Base-by-base conservation (phyloP, 1,140 invertebrate genomes). In the Nymphalis io region DNA sequence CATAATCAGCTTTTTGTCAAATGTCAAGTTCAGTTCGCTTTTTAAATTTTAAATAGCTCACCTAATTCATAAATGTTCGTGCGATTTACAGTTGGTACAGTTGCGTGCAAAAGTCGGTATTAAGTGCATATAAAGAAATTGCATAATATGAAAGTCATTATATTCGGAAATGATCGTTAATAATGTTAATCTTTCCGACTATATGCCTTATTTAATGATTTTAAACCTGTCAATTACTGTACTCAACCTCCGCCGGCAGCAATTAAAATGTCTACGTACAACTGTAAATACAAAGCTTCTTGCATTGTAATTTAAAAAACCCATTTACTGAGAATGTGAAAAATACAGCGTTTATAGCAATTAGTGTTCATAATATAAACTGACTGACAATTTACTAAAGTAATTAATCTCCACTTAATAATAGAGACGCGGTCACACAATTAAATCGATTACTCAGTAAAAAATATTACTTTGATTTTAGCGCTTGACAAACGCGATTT, bases 1-100 rank as follows among this genome's bases (percentile, higher is more conserved):
- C 86, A 88, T 91, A 90, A 91, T 90, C 89, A 91, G 88, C 89
- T 91, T 91, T 88, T 90, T 90, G 89, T 91, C 88, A 91, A 91
- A 88, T 76, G 87, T 89, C 88, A 91, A 86, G 80, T 80, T 81
- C 78, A 70, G 80, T 84, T 85, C 81, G 82, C 81, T 83, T 88
- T 89, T 89, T 82, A 85, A 90, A 85, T 70, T 87, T 88, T 82
- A 77, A 90, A 90, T 87, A 84, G 84, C 81, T 83, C 82, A 85
- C 70, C 77, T 80, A 77, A 71, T 72, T 74, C 63, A 61, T 70
- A 66, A 73, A 73, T 72, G 69, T 70, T 63, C 53, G 66, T 69
- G 66, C 69, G 73, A 73, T 70, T 69, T 53, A 60, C 60, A 53
- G 46, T 18, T 23, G 42, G 82, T 84, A 88, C 79, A 81, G 63